phyloP scores from a whole-genome alignment of 2,888 invertebrate genomes.

The Tyria jacobaeae region DNA sequence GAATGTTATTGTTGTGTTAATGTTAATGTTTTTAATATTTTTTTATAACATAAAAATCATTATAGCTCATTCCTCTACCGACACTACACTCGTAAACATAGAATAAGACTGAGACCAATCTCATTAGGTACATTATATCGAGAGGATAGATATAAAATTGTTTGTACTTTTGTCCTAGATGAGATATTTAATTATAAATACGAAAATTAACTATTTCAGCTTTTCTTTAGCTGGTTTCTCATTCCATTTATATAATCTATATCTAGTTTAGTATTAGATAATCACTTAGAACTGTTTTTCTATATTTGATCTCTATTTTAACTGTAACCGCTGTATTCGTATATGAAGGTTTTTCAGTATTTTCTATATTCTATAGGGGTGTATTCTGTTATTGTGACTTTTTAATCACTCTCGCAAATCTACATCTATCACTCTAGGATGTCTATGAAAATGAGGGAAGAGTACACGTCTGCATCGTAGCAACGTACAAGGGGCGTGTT shows the following conservation, averaged over 20 bases:
- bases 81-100: slow-evolving; percentile 50
- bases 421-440: not conserved
- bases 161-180: slow-evolving; percentile 46
- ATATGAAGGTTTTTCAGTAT: slow-evolving; percentile 18
- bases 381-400: too few relatives aligned
- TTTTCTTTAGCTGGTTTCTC: slow-evolving; percentile 46
- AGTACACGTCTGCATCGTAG: not conserved
- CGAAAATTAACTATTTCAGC: slow-evolving; percentile 26
- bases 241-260: slow-evolving; percentile 47
- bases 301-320: slow-evolving; percentile 43
- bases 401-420: too few relatives aligned
- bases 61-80: slow-evolving; percentile 46
- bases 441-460: too few relatives aligned
- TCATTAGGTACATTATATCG: slow-evolving; percentile 54
- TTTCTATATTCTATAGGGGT: slow-evolving; percentile 14
- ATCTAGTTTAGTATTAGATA: slow-evolving; percentile 45
- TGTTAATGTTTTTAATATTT: slow-evolving; percentile 43
- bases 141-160: slow-evolving; percentile 38
- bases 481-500: too few relatives aligned
- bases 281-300: slow-evolving; percentile 42
- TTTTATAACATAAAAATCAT: slow-evolving; percentile 22
- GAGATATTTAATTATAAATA: slow-evolving; percentile 25
- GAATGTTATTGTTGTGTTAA: slow-evolving; percentile 54
- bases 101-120: slow-evolving; percentile 80
- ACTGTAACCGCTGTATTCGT: slow-evolving; percentile 20